Evolutionary conservation across 2,888 invertebrate genomes (phyloP).

Genomic region (Lepidocyrtinus sp.): DNA sequence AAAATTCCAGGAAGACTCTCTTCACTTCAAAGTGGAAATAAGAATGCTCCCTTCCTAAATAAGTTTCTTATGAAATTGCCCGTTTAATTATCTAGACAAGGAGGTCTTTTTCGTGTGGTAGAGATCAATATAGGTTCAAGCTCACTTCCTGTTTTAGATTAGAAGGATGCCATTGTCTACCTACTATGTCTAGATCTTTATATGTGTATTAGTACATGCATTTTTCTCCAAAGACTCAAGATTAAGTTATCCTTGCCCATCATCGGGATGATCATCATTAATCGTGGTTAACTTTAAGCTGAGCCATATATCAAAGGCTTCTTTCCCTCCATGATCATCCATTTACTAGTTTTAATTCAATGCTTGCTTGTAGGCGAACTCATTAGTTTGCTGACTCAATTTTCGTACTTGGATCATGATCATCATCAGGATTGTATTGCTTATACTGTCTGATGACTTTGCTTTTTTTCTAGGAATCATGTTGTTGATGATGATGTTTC

Average conservation of each 20-base stretch:
- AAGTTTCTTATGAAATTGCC: too few relatives aligned
- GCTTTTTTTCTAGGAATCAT: background rate
- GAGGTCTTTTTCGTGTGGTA: too few relatives aligned
- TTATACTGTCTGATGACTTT: background rate
- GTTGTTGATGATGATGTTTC: background rate
- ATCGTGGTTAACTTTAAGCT: conserved; percentile 10
- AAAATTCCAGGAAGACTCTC: too few relatives aligned
- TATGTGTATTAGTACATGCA: too few relatives aligned
- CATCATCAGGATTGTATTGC: background rate
- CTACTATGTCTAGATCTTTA: too few relatives aligned
- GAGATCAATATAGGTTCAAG: too few relatives aligned
- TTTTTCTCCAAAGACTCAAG: too few relatives aligned
- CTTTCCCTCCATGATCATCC: background rate
- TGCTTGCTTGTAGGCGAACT: conserved; percentile 7
- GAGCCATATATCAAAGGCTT: background rate
- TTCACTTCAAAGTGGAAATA: too few relatives aligned
- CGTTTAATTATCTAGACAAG: conserved; percentile 8
- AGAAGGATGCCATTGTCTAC: too few relatives aligned
- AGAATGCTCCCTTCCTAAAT: too few relatives aligned
- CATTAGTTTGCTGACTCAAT: conserved; percentile 13
- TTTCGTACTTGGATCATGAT: background rate
- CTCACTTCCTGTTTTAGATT: too few relatives aligned
- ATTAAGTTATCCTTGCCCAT: background rate
- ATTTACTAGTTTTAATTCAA: background rate
- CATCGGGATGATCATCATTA: background rate